These are phyloP conservation scores for Nothura maculosa DNA, from an alignment of 2,797 vertebrate species.

Conservation along the genomic window DNA sequence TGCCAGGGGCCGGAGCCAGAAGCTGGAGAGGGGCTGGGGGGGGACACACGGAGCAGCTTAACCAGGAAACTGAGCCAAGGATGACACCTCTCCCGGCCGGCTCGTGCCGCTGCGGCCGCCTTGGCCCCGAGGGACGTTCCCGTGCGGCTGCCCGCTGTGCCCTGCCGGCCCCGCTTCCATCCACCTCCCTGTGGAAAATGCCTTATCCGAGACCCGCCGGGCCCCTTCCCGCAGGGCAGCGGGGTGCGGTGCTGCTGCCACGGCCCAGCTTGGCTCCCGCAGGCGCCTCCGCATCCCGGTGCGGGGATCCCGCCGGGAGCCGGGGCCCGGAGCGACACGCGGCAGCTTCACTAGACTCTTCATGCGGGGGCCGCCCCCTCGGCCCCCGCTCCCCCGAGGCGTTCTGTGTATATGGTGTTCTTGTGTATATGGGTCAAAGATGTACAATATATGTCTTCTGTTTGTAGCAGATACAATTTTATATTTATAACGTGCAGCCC, in stretches of 20 bases:
- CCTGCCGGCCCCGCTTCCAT: slow-evolving; percentile 31
- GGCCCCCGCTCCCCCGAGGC: slow-evolving; percentile 67
- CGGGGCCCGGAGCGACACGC: background rate
- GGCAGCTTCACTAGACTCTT: background rate
- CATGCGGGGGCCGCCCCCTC: background rate
- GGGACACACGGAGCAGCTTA: background rate
- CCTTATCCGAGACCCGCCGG: slow-evolving; percentile 71
- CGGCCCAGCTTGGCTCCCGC: slow-evolving; percentile 43
- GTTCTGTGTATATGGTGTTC: slow-evolving; percentile 85
- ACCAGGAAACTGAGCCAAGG: slow-evolving; percentile 51
- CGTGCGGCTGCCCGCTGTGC: background rate
- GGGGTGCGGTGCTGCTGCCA: slow-evolving; percentile 66
- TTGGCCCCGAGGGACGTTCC: slow-evolving; percentile 16
- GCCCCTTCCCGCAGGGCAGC: background rate
- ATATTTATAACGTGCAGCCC: slow-evolving; percentile 80
- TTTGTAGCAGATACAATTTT: slow-evolving; percentile 85
- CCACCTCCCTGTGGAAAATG: slow-evolving; percentile 68
- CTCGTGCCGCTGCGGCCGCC: background rate
- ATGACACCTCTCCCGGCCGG: background rate
- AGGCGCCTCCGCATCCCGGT: background rate
- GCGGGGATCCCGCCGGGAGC: no score
- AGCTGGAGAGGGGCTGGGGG: slow-evolving; percentile 27
- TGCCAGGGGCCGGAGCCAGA: slow-evolving; percentile 31
- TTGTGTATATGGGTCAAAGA: slow-evolving; percentile 85
- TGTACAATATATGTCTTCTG: slow-evolving; percentile 83